Evolutionary conservation across 2,888 invertebrate species (phyloP).

Genomic region (Cyaniris semiargus): DNA sequence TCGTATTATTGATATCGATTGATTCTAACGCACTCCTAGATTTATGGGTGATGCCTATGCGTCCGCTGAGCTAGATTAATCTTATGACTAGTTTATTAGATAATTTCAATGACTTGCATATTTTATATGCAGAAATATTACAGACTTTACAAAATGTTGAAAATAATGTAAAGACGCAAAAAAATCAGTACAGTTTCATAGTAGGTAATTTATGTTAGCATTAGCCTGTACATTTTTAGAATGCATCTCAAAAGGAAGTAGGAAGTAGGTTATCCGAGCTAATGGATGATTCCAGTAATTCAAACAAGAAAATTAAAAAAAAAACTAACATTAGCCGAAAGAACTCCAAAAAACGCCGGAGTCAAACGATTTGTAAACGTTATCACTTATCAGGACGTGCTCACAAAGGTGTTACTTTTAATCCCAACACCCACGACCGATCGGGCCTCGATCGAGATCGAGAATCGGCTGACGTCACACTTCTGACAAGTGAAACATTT

Average conservation of each 20-base stretch:
- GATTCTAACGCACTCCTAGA: slow-evolving; percentile 72
- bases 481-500: slow-evolving; percentile 79
- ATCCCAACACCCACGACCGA: slow-evolving; percentile 56
- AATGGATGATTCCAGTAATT: background rate
- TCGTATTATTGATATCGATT: slow-evolving; percentile 71
- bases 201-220: too few relatives aligned
- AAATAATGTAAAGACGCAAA: background rate
- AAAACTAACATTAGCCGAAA: slow-evolving; percentile 11
- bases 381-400: slow-evolving; percentile 30
- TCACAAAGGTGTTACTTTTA: slow-evolving; percentile 42
- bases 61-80: slow-evolving; percentile 17
- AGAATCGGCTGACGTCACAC: slow-evolving; percentile 73
- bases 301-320: background rate
- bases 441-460: slow-evolving; percentile 62
- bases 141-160: background rate
- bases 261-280: too few relatives aligned
- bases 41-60: slow-evolving; percentile 56
- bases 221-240: too few relatives aligned
- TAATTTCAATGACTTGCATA: background rate
- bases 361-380: slow-evolving; percentile 28
- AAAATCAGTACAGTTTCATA: too few relatives aligned
- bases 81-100: slow-evolving; percentile 17
- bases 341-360: slow-evolving; percentile 6
- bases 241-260: too few relatives aligned
- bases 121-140: background rate